Evolutionary conservation across 2,797 vertebrate genomes (phyloP), one percentile per base, ranked within the genome.

Genomic region (Botia almorhae): DNA sequence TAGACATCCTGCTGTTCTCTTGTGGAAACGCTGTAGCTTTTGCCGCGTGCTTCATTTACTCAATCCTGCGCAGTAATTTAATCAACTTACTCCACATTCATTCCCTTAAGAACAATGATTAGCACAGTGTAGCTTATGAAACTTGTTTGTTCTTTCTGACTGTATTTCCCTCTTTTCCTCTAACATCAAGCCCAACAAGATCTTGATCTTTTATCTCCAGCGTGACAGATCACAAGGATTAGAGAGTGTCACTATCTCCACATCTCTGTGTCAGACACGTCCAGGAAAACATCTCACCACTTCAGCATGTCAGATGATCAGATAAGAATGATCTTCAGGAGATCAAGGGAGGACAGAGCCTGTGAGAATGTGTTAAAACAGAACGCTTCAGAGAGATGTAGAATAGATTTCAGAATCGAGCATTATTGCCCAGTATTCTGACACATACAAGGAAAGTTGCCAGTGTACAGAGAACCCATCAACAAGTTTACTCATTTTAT

Each of bases 171-270:
- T 26, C 23, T 26, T 26, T 26, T 74, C 74, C 58, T 83, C 64
- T 19, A 61, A 72, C 58, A 23, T 64, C 76, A 58, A 43, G 19
- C 63, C 70, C 71, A 61, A 82, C 79, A 83, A 76, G 82, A 86
- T 63, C 69, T 56, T 33, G 56, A 80, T 36, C 33, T 84, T 69
- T 82, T 78, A 33, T 84, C 61, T 72, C 65, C 46, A 29, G 58
- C 36, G 10, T 78, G 63, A 79, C 70, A 80, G 73, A 81, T 81
- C 23, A 69, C 33, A 69, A 55, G 74, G 63, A 17, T 33, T 69
- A 33, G 43, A 36, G 23, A 60, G 26, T 26, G 69, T 8, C 29
- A 50, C 72, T 74, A 51, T 81, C 82, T 80, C 26, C 77, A 61
- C 73, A 73, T 81, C 86, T 76, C 75, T 21, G 29, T 74, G 29